phyloP scores from a whole-genome alignment of 2,888 invertebrate species.

The Euplagia quadripunctaria region DNA sequence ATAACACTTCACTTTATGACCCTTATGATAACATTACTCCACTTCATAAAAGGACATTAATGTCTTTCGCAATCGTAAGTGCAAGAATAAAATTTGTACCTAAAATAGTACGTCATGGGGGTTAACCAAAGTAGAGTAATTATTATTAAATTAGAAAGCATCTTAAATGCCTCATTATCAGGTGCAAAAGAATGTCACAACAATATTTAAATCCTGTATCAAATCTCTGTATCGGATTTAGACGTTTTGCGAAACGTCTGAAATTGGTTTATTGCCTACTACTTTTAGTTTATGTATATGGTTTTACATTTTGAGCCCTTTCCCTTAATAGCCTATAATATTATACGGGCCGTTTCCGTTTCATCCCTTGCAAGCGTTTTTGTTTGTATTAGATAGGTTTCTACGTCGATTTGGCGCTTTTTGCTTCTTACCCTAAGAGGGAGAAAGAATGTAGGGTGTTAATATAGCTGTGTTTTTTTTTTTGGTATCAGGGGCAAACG shows the following conservation, averaged over 20 bases:
- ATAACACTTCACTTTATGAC: too few species aligned
- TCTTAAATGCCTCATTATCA: too few species aligned
- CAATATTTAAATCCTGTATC: too few species aligned
- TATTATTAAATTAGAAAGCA: too few species aligned
- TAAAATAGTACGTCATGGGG: too few species aligned
- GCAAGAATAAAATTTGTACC: too few species aligned
- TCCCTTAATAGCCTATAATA: conserved; percentile 41
- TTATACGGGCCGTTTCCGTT: conserved; percentile 31
- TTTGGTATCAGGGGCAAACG: too few species aligned
- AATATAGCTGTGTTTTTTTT: not conserved
- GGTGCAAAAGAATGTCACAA: too few species aligned
- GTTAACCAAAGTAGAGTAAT: too few species aligned
- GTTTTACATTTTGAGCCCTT: conserved; percentile 44
- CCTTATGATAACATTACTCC: too few species aligned
- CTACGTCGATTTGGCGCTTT: conserved; percentile 3
- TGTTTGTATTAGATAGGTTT: conserved; percentile 8
- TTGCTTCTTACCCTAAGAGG: not conserved
- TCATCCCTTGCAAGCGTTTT: conserved; percentile 22
- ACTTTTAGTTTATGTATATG: conserved; percentile 35
- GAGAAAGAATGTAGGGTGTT: not conserved
- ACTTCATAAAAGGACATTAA: too few species aligned
- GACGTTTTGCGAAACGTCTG: conserved; percentile 35
- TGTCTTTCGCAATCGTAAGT: too few species aligned
- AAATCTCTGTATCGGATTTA: not conserved
- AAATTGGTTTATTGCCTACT: conserved; percentile 38